phyloP scores from a whole-genome alignment of 2,797 vertebrate genomes.

The Argyrosomus regius region DNA sequence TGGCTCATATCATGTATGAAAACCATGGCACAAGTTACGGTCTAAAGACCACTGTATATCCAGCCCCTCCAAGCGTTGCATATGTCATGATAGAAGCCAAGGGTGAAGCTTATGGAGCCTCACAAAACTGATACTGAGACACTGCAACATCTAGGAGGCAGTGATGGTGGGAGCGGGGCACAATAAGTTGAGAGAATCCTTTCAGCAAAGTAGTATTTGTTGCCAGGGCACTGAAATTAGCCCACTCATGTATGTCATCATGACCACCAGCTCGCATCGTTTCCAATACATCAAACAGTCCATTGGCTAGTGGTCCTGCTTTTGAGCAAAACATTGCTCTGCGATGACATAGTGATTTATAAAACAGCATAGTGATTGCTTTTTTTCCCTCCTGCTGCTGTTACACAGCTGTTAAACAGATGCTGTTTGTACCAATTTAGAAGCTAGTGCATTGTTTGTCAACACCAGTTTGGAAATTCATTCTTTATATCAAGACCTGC shows the following conservation, averaged over 20 bases:
- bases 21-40: conserved; percentile 46
- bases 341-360: conserved; percentile 83
- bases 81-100: conserved; percentile 40
- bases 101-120: conserved; percentile 35
- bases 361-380: conserved; percentile 71
- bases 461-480: conserved; percentile 83
- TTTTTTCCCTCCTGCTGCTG: conserved; percentile 68
- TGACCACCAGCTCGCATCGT: conserved; percentile 68
- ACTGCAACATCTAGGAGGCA: conserved; percentile 56
- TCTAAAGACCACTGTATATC: conserved; percentile 43
- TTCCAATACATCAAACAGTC: conserved; percentile 77
- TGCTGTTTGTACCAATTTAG: conserved; percentile 86
- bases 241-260: conserved; percentile 73
- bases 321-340: conserved; percentile 66
- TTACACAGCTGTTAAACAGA: conserved; percentile 86
- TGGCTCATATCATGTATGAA: conserved; percentile 50
- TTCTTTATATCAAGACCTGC: conserved; percentile 77
- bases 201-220: conserved; percentile 59
- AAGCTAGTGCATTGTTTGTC: conserved; percentile 84
- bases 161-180: conserved; percentile 38
- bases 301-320: conserved; percentile 73
- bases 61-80: conserved; percentile 22
- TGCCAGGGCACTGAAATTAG: conserved; percentile 50
- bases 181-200: conserved; percentile 60
- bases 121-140: conserved; percentile 26